Conservation (phyloP, 1,140 invertebrate species). For the Mesaphorura yosii region DNA sequence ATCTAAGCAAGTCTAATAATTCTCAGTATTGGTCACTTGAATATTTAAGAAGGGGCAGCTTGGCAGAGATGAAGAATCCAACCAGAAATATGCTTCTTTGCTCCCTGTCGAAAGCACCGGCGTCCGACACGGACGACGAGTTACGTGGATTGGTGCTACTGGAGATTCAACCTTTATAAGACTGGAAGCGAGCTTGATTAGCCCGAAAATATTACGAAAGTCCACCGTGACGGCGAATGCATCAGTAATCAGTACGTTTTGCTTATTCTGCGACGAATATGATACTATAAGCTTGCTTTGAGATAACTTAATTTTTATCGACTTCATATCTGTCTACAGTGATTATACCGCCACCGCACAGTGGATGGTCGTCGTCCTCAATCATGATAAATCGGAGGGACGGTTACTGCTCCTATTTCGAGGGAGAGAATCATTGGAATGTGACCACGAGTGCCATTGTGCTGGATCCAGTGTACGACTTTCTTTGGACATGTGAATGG, state of each 20-base stretch:
- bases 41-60: constrained; percentile 69
- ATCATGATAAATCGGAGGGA: constrained; percentile 66
- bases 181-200: constrained; percentile 83
- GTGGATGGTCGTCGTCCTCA: constrained; percentile 36
- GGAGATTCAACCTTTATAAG: constrained; percentile 92
- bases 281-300: background rate
- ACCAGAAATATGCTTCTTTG: constrained; percentile 37
- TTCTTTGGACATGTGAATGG: constrained; percentile 56
- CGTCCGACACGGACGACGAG: constrained; percentile 61
- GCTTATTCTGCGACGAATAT: constrained; percentile 8
- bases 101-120: constrained; percentile 43
- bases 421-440: constrained; percentile 61
- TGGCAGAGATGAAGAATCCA: constrained; percentile 40
- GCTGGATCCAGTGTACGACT: constrained; percentile 76
- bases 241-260: constrained; percentile 50
- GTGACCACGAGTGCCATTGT: constrained; percentile 61
- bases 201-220: constrained; percentile 68
- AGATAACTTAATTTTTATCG: constrained; percentile 1
- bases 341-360: constrained; percentile 57
- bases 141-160: constrained; percentile 84
- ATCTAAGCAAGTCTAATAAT: constrained; percentile 7
- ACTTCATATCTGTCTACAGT: constrained; percentile 33
- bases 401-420: constrained; percentile 69
- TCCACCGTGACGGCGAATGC: constrained; percentile 73
- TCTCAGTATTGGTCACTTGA: constrained; percentile 1